Percentiles rank a stretch among this genome's conserved stretches.
Conservation (phyloP, 2,888 invertebrate species). For the Melanostoma scalare region DNA sequence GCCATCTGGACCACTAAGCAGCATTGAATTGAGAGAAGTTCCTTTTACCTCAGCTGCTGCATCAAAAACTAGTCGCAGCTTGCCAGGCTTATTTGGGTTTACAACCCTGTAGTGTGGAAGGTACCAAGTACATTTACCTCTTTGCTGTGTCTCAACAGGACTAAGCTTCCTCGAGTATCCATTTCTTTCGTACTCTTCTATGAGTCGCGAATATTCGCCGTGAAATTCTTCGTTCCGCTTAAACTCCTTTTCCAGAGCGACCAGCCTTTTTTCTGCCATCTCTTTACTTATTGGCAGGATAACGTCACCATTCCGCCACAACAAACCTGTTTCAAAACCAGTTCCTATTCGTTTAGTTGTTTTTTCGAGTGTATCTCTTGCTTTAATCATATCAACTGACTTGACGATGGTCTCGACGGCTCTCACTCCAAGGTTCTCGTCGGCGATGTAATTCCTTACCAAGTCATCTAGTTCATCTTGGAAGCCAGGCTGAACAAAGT, state of each 20-base stretch:
- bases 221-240: constrained; percentile 41
- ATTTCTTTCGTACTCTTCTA: constrained; percentile 65
- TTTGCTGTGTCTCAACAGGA: constrained; percentile 37
- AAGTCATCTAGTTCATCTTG: too few relatives aligned
- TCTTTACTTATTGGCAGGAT: too few relatives aligned
- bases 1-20: constrained; percentile 75
- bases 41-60: constrained; percentile 74
- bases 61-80: constrained; percentile 76
- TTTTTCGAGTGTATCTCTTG: too few relatives aligned
- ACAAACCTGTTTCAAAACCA: too few relatives aligned
- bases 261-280: constrained; percentile 65
- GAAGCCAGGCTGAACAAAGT: too few relatives aligned
- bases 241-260: constrained; percentile 64
- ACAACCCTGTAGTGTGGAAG: constrained; percentile 72
- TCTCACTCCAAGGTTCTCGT: too few relatives aligned
- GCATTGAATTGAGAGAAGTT: constrained; percentile 73
- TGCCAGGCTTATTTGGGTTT: constrained; percentile 74
- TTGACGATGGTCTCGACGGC: too few relatives aligned
- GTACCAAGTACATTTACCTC: constrained; percentile 69
- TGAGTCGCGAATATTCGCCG: constrained; percentile 46
- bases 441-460: too few relatives aligned
- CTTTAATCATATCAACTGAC: too few relatives aligned
- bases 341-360: too few relatives aligned
- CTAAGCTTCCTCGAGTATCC: constrained; percentile 68
- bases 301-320: too few relatives aligned